phyloP scores from a whole-genome alignment of 2,113 vertebrate species.

The Columba janthina region DNA sequence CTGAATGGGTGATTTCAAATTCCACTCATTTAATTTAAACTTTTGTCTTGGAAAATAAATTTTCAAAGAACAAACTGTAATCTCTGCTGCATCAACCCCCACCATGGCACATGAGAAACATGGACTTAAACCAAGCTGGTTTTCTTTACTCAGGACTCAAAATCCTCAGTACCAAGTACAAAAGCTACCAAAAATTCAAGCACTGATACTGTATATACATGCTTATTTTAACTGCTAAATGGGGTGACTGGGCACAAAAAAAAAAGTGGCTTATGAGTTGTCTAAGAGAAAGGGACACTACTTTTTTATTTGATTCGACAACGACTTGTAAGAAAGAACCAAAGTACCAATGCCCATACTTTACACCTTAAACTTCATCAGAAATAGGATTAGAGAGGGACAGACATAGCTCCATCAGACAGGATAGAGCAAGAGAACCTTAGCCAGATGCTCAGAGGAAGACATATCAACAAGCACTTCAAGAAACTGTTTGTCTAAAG shows the following conservation, averaged over 20 bases:
- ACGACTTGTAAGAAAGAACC: not conserved
- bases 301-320: not conserved
- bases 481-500: not conserved
- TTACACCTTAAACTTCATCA: not conserved
- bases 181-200: not conserved
- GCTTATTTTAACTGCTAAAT: not conserved
- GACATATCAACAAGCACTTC: not conserved
- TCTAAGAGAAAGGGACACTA: not conserved
- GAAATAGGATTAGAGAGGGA: not conserved
- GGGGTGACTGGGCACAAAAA: not conserved
- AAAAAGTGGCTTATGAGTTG: not conserved
- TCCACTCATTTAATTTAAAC: not conserved
- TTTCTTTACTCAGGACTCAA: not conserved
- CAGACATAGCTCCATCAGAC: not conserved
- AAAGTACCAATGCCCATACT: fast-evolving
- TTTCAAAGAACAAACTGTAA: not conserved
- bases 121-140: not conserved
- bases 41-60: not conserved
- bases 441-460: not conserved
- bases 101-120: not conserved
- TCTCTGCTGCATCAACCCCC: not conserved
- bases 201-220: not conserved
- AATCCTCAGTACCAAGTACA: not conserved
- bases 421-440: not conserved
- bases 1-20: not conserved